Conservation (phyloP, 2,797 vertebrate species). For the Sardinella longiceps region DNA sequence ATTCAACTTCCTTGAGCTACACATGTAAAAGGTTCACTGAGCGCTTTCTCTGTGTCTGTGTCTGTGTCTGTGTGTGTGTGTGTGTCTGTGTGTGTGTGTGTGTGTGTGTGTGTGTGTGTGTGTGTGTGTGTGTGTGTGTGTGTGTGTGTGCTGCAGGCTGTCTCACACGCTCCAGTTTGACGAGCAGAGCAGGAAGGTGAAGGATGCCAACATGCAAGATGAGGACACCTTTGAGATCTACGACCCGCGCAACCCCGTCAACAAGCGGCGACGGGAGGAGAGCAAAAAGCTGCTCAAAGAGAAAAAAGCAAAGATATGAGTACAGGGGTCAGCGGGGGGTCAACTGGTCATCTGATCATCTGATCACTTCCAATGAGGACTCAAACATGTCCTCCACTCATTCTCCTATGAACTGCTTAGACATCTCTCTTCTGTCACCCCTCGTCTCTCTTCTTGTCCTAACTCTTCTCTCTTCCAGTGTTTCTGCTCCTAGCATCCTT, state of each 20-base stretch:
- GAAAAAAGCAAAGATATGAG: slow-evolving; percentile 91
- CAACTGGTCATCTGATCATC: not conserved
- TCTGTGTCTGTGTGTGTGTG: not conserved
- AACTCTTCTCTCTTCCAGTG: not conserved
- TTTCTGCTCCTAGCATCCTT: not conserved
- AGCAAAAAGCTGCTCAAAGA: slow-evolving; percentile 97
- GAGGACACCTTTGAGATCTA: slow-evolving; percentile 98
- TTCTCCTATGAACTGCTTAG: not conserved
- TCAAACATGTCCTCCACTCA: not conserved
- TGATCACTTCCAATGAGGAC: not conserved
- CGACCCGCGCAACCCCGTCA: slow-evolving; percentile 97
- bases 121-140: not conserved
- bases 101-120: not conserved
- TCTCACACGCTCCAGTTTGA: slow-evolving; percentile 95
- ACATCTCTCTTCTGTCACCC: not conserved
- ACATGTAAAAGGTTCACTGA: no score
- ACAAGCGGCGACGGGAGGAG: slow-evolving; percentile 92
- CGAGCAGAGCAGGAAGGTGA: slow-evolving; percentile 93
- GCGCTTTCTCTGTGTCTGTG: not conserved
- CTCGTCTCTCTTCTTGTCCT: not conserved
- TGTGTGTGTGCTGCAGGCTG: slow-evolving; percentile 77
- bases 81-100: no score
- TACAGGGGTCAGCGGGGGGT: not conserved
- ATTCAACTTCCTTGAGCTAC: not conserved
- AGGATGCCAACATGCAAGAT: slow-evolving; percentile 95